Base-by-base conservation (phyloP, 1,140 invertebrate genomes). In the Aphaenogaster rudis region DNA sequence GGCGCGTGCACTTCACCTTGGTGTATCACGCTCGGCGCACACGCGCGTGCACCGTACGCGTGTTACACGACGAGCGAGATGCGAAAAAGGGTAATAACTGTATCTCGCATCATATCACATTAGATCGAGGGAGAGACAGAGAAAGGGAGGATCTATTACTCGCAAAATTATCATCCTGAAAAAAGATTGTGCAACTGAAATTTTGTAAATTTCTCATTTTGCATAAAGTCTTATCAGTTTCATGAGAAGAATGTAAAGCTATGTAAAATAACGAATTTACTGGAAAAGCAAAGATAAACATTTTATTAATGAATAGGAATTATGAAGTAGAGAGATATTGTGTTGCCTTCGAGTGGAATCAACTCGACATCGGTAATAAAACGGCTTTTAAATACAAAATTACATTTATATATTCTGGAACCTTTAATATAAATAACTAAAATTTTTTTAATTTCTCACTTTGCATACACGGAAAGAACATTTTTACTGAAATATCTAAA, bases 1-100 rank as follows among this genome's bases (percentile, higher is more conserved):
- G 21, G 61, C 66, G 36, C 64, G 85, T 78, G 89, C 71, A 86
- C 87, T 91, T 91, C 86, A 88, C 82, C 90, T 91, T 91, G 89
- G 59, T 59, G 42, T 36, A 86, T 71, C 59, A 64, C 17, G 64
- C 64, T 45, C 52, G 28, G 33, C n/a, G 69, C 17, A 17, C 11
- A 28, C 45, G n/a, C 17, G 13, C 1, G 28, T n/a, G 1, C 36
- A 28, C 0, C 28, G 11, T 39, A n/a, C 39, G n/a, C 57, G 78
- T 7, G 45, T 50, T 64, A 42, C 45, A 39, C 17, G 17, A 71
- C 21, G n/a, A 36, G 50, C 48, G 4, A 48, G n/a, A 28, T 57
- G 9, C 42, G 42, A 74, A 57, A 63, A 1, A 9, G 36, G 17
- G 2, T 67, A 67, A 28, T 59, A 86, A 86, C 50, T 45, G 39